Percentiles rank a stretch among this genome's conserved stretches.
Conservation (phyloP, 2,888 invertebrate genomes). For the Pandemis cinnamomeana region DNA sequence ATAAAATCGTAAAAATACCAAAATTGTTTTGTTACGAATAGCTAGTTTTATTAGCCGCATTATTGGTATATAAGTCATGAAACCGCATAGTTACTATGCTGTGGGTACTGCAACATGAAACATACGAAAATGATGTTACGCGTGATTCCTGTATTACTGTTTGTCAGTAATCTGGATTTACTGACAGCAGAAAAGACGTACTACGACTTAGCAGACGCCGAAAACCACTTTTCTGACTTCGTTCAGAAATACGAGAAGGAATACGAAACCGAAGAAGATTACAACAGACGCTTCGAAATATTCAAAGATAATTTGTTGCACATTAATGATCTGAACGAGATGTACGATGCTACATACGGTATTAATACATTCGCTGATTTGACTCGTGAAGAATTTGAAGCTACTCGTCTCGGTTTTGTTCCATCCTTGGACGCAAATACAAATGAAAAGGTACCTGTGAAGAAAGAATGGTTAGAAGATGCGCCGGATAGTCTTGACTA, state of each 20-base stretch:
- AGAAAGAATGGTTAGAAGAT: neutral
- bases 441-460: neutral
- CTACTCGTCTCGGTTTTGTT: neutral
- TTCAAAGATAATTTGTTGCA: neutral
- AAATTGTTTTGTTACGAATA: too few relatives aligned
- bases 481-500: neutral
- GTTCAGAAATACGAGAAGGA: neutral
- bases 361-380: neutral
- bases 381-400: neutral
- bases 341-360: neutral
- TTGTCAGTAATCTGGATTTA: neutral
- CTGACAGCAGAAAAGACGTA: neutral
- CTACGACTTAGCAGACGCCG: neutral
- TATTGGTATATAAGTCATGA: neutral
- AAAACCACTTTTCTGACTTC: neutral
- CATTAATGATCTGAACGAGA: neutral
- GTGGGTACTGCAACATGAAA: neutral
- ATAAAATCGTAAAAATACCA: too few relatives aligned
- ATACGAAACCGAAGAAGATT: neutral
- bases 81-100: neutral
- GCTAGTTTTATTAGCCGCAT: too few relatives aligned
- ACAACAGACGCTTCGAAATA: neutral
- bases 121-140: neutral
- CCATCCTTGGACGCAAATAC: neutral
- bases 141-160: neutral